Evolutionary conservation across 2,888 invertebrate genomes (phyloP), one percentile per base, ranked within the genome.

Genomic region (Heteromurus nitidus): DNA sequence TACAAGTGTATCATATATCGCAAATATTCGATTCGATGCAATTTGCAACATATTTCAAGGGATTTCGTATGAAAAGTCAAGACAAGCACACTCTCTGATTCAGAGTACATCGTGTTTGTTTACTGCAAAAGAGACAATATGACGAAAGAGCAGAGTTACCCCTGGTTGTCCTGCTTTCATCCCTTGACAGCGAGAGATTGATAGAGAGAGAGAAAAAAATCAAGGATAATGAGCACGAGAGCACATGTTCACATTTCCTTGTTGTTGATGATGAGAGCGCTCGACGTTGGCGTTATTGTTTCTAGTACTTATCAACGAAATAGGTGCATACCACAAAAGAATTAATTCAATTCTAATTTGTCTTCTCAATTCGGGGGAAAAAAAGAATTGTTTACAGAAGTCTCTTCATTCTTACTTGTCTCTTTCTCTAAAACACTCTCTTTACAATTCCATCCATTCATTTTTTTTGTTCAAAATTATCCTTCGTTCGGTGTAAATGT

Each of bases 181-280:
- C n/a, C n/a, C n/a, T n/a, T n/a, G n/a, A n/a, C n/a, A n/a, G n/a
- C n/a, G n/a, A n/a, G n/a, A n/a, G n/a, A n/a, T n/a, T n/a, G n/a
- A n/a, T n/a, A n/a, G n/a, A n/a, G n/a, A n/a, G n/a, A n/a, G n/a
- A n/a, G 26, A 60, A 65, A 70, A 72, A 72, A 76, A 82, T 76
- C 76, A 82, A 82, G 82, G 82, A 82, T 82, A 82, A 82, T 82
- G 67, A 72, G 72, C 28, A 65, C 55, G 50, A 76, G 50, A 69
- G 70, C 65, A 53, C 11, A 1, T 70, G 26, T 26, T 72, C 67
- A 53, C 70, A 82, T 82, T 82, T 82, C 82, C 82, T 76, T 82
- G 76, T 82, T 82, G 24, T 58, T 44, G 30, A 70, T 64, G 36
- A 28, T n/a, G n/a, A n/a, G n/a, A n/a, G n/a, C n/a, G n/a, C 22